Evolutionary conservation across 2,888 invertebrate genomes (phyloP).

Genomic region (Dryocosmus kuriphilus): DNA sequence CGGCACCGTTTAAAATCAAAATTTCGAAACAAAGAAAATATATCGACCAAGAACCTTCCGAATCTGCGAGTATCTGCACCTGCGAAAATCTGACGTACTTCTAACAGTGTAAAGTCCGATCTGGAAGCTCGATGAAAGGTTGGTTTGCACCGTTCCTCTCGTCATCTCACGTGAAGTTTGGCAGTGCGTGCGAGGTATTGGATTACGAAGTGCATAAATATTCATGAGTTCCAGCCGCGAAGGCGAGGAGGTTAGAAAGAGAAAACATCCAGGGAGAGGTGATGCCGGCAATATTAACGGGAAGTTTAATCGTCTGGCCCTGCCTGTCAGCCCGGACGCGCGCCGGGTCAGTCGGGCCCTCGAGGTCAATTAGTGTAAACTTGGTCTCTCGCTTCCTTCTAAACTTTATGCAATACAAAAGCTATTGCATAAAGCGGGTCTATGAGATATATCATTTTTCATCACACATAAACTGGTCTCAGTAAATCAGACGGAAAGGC

Average conservation of each 20-base stretch:
- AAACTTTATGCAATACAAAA: neutral
- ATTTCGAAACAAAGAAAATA: no score
- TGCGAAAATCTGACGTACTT: constrained; percentile 8
- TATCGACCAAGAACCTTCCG: no score
- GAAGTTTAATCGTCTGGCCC: constrained; percentile 75
- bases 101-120: constrained; percentile 28
- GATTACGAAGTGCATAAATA: constrained; percentile 67
- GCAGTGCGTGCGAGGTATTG: constrained; percentile 54
- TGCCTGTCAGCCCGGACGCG: constrained; percentile 73
- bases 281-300: constrained; percentile 72
- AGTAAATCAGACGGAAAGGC: no score
- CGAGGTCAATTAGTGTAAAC: constrained; percentile 76
- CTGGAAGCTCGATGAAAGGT: constrained; percentile 39
- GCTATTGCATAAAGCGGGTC: no score
- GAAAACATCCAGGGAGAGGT: constrained; percentile 55
- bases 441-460: no score
- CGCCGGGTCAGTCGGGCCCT: constrained; percentile 75
- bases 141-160: constrained; percentile 20
- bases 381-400: constrained; percentile 45
- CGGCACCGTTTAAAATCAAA: no score
- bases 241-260: constrained; percentile 48
- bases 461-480: neutral
- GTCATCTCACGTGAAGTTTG: constrained; percentile 42
- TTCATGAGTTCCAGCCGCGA: constrained; percentile 64
- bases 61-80: neutral